Evolutionary conservation across 2,113 vertebrate species (phyloP).

Genomic region (Gobio gobio): DNA sequence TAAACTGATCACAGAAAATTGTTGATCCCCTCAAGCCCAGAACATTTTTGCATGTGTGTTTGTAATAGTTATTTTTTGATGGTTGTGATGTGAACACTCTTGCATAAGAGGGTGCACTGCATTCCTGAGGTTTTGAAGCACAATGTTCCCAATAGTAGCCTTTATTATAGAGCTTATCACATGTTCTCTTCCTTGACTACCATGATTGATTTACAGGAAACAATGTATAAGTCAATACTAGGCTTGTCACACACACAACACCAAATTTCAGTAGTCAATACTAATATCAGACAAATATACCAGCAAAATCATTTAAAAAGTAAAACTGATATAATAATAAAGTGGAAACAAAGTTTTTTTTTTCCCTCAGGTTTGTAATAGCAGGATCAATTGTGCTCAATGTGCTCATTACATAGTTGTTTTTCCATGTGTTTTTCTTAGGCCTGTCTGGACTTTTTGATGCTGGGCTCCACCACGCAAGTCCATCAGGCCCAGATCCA

Average conservation of each 20-base stretch:
- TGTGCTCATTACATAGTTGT: background rate
- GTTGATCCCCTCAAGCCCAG: background rate
- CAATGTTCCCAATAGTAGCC: background rate
- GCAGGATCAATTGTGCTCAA: background rate
- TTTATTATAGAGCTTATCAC: constrained; percentile 2
- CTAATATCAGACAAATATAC: background rate
- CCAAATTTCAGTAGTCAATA: background rate
- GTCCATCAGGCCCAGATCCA: constrained; percentile 86
- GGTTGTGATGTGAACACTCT: background rate
- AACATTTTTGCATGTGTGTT: background rate
- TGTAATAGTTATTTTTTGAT: background rate
- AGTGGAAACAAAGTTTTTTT: too few species aligned
- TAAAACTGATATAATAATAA: background rate
- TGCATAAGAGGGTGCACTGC: background rate
- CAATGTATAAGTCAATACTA: background rate
- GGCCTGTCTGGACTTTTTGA: constrained; percentile 93
- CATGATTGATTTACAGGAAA: background rate
- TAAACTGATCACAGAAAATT: background rate
- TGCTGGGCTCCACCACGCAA: constrained; percentile 89
- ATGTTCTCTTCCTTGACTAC: background rate
- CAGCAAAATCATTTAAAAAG: background rate
- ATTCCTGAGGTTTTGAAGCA: background rate
- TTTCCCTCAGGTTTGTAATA: background rate
- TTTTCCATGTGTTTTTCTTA: constrained; percentile 56
- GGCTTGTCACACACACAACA: background rate